A percentile compares a stretch with the other conserved stretches of the same genome.
Conservation (phyloP, 2,888 invertebrate genomes). For the Lithosia quadra region DNA sequence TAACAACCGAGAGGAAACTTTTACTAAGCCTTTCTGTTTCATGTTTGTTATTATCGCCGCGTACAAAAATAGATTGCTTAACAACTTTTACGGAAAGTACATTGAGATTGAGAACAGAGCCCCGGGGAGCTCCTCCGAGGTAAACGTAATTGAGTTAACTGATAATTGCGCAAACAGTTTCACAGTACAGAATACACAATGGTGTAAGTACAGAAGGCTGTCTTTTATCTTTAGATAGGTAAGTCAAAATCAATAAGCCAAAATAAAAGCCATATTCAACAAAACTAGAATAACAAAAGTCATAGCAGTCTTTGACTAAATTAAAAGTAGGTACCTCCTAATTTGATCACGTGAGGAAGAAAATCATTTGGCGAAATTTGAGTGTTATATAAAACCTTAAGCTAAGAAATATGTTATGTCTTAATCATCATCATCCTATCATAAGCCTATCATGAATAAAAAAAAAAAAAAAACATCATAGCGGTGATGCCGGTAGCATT, state of each 20-base stretch:
- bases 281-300: no score
- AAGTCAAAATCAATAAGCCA: neutral
- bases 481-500: no score
- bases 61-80: slow-evolving; percentile 22
- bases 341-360: no score
- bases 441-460: no score
- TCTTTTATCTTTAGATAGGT: neutral
- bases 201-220: neutral
- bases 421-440: no score
- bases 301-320: no score
- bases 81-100: slow-evolving; percentile 12
- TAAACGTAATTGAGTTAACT: slow-evolving; percentile 34
- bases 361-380: no score
- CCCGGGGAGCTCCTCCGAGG: slow-evolving; percentile 8
- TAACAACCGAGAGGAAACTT: neutral
- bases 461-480: no score
- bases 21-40: neutral
- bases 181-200: neutral
- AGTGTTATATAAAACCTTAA: no score
- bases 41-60: neutral
- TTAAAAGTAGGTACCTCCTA: no score
- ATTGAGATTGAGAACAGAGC: slow-evolving; percentile 19
- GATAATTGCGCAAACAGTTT: slow-evolving; percentile 26
- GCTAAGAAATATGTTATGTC: no score
- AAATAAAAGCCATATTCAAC: no score